Evolutionary conservation across 2,888 invertebrate genomes (phyloP).

Genomic region (Cremastobaeus sp.): DNA sequence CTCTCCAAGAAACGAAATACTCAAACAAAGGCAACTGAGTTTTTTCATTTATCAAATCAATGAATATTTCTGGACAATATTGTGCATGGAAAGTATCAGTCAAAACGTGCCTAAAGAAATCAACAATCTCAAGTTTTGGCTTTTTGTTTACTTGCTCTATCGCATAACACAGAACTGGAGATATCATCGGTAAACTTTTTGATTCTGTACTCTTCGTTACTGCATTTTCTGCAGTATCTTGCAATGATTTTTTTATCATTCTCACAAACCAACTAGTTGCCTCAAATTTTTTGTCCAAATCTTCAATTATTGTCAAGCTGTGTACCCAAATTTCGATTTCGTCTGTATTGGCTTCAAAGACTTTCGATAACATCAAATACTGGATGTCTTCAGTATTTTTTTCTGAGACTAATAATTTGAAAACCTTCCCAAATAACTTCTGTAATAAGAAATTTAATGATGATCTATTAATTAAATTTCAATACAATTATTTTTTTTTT

Average conservation of each 20-base stretch:
- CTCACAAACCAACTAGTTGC: conserved; percentile 70
- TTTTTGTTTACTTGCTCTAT: conserved; percentile 76
- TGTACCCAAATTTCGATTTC: conserved; percentile 86
- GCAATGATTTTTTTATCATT: conserved; percentile 55
- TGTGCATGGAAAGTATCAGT: conserved; percentile 83
- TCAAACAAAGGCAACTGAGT: conserved; percentile 68
- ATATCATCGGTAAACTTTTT: conserved; percentile 64
- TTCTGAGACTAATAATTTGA: conserved; percentile 69
- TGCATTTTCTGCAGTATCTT: conserved; percentile 52
- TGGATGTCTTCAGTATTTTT: conserved; percentile 80
- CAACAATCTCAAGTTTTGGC: conserved; percentile 62
- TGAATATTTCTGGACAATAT: conserved; percentile 80
- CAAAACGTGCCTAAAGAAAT: conserved; percentile 72
- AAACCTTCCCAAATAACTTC: conserved; percentile 64
- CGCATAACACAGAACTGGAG: conserved; percentile 71
- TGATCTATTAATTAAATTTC: neutral
- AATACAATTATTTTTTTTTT: neutral
- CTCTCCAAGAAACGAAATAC: conserved; percentile 28
- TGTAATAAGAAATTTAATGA: conserved; percentile 8
- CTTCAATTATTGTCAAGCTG: conserved; percentile 72
- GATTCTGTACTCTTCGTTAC: conserved; percentile 61
- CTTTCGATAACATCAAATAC: conserved; percentile 81
- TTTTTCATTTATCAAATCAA: conserved; percentile 79
- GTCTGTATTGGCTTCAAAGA: conserved; percentile 83
- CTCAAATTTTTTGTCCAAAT: conserved; percentile 63